phyloP scores from a whole-genome alignment of 2,113 vertebrate species.

The Piaya cayana region DNA sequence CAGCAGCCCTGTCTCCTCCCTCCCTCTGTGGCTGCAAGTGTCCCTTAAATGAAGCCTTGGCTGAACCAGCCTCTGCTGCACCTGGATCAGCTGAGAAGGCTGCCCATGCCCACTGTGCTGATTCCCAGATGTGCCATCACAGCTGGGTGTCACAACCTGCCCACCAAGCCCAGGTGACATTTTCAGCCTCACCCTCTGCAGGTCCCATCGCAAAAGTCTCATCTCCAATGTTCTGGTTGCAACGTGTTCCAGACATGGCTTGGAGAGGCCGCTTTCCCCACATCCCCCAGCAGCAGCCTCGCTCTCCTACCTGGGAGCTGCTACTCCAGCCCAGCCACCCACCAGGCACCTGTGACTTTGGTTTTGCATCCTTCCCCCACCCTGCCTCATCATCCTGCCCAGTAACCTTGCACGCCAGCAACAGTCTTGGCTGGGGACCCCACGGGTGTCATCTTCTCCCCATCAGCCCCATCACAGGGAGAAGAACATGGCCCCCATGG shows the following conservation, averaged over 20 bases:
- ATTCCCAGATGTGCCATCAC: rapidly evolving
- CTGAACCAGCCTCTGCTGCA: neutral
- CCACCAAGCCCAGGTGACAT: rapidly evolving
- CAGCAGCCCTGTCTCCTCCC: neutral
- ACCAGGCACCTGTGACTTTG: neutral
- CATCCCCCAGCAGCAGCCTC: neutral
- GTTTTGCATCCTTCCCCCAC: neutral
- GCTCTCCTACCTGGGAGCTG: neutral
- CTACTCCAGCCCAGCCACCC: neutral
- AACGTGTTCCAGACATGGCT: neutral
- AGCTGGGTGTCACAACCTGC: neutral
- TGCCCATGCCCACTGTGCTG: rapidly evolving
- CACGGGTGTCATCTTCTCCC: neutral
- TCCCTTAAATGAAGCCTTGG: neutral
- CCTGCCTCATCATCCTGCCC: rapidly evolving
- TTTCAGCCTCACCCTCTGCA: neutral
- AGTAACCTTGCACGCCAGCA: rapidly evolving
- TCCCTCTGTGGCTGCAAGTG: rapidly evolving
- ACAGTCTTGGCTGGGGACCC: neutral
- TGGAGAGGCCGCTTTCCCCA: rapidly evolving
- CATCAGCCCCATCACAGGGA: neutral
- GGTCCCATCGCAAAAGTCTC: neutral
- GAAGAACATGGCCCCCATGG: neutral
- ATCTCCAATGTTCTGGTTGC: neutral
- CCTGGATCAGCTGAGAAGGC: neutral